A percentile compares a stretch with the other conserved stretches of the same genome.
Conservation (phyloP, 2,888 invertebrate species). For the Odontocolon sp. region DNA sequence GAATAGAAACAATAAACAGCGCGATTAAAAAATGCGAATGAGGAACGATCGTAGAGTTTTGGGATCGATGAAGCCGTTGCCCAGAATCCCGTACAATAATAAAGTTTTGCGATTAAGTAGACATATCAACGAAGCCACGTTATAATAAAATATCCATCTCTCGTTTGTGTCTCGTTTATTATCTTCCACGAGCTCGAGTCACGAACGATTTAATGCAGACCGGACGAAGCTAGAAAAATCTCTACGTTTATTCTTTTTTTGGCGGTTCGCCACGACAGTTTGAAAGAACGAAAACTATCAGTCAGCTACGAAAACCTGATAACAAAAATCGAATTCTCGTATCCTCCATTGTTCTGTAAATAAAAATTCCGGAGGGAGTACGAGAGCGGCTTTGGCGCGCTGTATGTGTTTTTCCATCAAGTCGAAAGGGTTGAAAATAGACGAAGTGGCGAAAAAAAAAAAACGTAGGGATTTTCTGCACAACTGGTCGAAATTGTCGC, state of each 20-base stretch:
- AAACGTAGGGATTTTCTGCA: too few relatives aligned
- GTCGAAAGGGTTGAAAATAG: constrained; percentile 2
- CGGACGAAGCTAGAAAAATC: too few relatives aligned
- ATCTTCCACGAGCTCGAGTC: constrained; percentile 54
- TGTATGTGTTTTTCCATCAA: not conserved
- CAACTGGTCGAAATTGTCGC: too few relatives aligned
- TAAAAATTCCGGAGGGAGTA: constrained; percentile 41
- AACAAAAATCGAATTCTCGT: constrained; percentile 21
- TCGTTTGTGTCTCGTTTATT: constrained; percentile 61
- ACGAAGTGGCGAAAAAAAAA: not conserved
- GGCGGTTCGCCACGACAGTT: not conserved
- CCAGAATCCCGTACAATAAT: constrained; percentile 72
- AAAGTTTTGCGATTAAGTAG: constrained; percentile 72
- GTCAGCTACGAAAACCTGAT: constrained; percentile 6
- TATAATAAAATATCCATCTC: constrained; percentile 59
- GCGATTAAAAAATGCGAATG: not conserved
- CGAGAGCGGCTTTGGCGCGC: not conserved
- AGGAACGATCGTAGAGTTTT: constrained; percentile 1
- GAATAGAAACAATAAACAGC: not conserved
- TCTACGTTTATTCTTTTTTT: not conserved
- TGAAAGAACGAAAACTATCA: not conserved
- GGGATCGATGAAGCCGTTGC: constrained; percentile 43
- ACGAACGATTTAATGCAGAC: too few relatives aligned
- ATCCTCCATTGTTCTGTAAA: constrained; percentile 53
- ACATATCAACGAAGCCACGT: constrained; percentile 75